These are phyloP conservation scores for Enteromius unitaeniatus DNA, from an alignment of 2,797 vertebrate species.

Conservation along the genomic window DNA sequence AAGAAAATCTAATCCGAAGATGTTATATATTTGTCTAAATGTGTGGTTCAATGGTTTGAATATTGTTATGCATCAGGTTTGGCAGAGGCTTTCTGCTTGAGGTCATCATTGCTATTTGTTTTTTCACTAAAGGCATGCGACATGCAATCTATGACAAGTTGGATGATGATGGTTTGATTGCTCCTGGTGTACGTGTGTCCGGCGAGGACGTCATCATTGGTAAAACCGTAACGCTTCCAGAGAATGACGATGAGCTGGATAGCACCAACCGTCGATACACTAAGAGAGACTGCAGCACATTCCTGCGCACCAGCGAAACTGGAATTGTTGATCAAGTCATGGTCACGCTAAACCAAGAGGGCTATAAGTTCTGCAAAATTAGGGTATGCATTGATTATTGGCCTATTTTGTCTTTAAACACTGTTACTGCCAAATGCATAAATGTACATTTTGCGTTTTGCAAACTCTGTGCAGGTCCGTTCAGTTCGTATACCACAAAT, in stretches of 20 bases:
- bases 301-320: conserved; percentile 95
- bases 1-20: neutral
- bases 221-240: conserved; percentile 94
- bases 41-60: neutral
- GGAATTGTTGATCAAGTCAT: conserved; percentile 99
- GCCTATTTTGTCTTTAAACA: neutral
- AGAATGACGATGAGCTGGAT: conserved; percentile 95
- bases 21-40: neutral
- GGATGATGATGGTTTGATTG: conserved; percentile 96
- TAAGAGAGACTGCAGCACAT: conserved; percentile 97
- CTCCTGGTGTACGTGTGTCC: conserved; percentile 94
- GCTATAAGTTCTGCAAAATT: conserved; percentile 99
- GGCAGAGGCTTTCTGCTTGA: neutral
- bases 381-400: conserved; percentile 78
- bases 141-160: conserved; percentile 98
- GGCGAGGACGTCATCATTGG: conserved; percentile 98
- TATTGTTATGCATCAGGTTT: neutral
- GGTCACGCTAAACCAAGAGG: conserved; percentile 98
- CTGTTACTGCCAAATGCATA: neutral
- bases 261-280: conserved; percentile 93
- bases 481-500: conserved; percentile 98
- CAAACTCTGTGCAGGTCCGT: conserved; percentile 83
- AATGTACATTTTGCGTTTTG: neutral
- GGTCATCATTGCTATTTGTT: neutral
- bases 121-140: conserved; percentile 86